These are phyloP conservation scores for Anisognathus igniventris DNA, from an alignment of 2,797 vertebrate genomes.

Conservation along the genomic window DNA sequence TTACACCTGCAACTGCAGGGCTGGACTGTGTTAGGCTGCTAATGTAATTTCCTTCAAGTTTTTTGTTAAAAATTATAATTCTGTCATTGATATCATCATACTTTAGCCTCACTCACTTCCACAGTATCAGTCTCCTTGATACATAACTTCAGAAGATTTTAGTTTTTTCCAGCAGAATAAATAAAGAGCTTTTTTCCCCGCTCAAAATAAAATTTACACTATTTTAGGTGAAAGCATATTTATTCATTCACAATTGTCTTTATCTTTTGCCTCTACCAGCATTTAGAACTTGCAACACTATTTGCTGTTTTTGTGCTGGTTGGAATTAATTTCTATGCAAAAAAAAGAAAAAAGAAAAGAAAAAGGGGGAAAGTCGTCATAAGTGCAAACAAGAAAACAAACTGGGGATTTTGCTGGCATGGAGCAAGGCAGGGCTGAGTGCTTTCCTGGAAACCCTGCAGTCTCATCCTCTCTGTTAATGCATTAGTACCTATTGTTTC, in stretches of 20 bases:
- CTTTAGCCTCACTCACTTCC: background rate
- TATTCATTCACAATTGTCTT: rapidly evolving
- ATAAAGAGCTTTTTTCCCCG: background rate
- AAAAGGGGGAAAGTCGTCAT: background rate
- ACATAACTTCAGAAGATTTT: background rate
- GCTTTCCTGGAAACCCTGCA: conserved; percentile 46
- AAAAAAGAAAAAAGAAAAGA: too few relatives aligned
- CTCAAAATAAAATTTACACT: background rate
- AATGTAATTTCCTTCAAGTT: background rate
- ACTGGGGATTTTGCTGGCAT: background rate
- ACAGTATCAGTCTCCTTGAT: background rate
- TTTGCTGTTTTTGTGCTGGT: background rate
- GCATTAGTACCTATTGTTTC: conserved; percentile 60
- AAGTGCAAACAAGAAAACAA: background rate
- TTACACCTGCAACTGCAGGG: background rate
- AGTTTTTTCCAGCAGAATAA: background rate
- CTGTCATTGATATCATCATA: background rate
- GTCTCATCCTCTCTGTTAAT: conserved; percentile 12
- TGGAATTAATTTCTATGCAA: background rate
- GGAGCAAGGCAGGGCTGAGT: background rate
- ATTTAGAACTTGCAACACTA: background rate
- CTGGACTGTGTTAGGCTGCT: background rate
- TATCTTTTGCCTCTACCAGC: background rate
- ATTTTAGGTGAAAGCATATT: background rate
- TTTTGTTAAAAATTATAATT: background rate